Conservation (phyloP, 2,113 vertebrate species). For the Callocephalon fimbriatum region DNA sequence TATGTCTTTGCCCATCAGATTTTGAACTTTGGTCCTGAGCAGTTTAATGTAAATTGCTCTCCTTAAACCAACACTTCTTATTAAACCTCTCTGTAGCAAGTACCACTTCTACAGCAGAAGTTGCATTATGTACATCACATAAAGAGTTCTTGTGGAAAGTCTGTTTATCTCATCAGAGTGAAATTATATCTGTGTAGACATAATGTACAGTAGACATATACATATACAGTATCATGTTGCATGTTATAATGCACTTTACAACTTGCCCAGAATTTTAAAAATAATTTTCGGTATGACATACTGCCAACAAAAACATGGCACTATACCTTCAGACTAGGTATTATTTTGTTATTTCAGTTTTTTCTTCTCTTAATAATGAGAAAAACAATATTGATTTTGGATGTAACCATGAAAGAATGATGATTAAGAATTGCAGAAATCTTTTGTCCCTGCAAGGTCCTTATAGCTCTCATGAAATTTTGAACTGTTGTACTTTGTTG, state of each 20-base stretch:
- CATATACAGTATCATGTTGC: slow-evolving; percentile 1
- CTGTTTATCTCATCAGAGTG: slow-evolving; percentile 39
- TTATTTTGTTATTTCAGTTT: slow-evolving; percentile 71
- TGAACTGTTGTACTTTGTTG: slow-evolving; percentile 71
- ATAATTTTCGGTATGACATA: slow-evolving; percentile 32
- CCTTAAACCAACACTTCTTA: not conserved
- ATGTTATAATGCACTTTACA: slow-evolving; percentile 37
- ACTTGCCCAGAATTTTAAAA: slow-evolving; percentile 49
- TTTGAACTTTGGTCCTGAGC: not conserved
- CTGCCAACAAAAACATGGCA: slow-evolving; percentile 62
- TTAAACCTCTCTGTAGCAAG: not conserved
- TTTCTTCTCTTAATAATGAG: slow-evolving; percentile 71
- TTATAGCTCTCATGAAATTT: slow-evolving; percentile 70
- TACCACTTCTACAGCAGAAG: not conserved
- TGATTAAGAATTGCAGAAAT: slow-evolving; percentile 71
- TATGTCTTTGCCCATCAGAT: not conserved
- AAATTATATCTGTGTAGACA: slow-evolving; percentile 17
- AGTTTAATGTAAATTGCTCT: not conserved
- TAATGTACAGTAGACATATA: not conserved
- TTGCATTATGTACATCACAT: not conserved
- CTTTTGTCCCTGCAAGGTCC: slow-evolving; percentile 66
- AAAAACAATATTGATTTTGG: slow-evolving; percentile 80
- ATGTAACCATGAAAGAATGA: slow-evolving; percentile 65
- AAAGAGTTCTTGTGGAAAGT: not conserved
- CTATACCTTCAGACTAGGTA: slow-evolving; percentile 25